Base-by-base conservation (phyloP, 2,888 invertebrate species). In the Leptinotarsa tumamoca region DNA sequence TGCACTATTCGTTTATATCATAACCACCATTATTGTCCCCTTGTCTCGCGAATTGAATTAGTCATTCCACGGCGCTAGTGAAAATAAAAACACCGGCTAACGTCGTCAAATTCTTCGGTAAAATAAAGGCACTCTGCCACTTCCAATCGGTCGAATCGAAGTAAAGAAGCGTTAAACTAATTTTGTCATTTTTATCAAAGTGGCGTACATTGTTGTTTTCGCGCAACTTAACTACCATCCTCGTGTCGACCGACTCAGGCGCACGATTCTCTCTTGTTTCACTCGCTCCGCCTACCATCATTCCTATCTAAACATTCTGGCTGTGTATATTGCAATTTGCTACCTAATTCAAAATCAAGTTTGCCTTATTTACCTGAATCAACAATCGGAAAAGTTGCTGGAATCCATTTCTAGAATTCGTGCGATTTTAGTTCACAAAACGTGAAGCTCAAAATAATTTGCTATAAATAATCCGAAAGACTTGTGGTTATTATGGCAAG, bases 201-300 rank as follows among this genome's bases (percentile, higher is more conserved):
- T 63, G 33, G 33, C n/a, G 15, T 23, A 27, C 50, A 58, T 72
- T 74, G 73, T 78, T 75, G 74, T 80, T 80, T 81, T 84, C 83
- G 85, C 85, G 86, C 85, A 85, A 85, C 84, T 84, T 83, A 79
- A 81, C 81, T 79, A 71, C 78, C 79, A 80, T 82, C 85, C 84
- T 84, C 84, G 84, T 84, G 84, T 84, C 43, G 33, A 21, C 52
- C 80, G 83, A 83, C 84, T 83, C 84, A 82, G 80, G 86, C 86
- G 86, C 86, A 86, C 83, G 84, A 81, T 73, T 33, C 80, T 80
- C 80, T 84, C 82, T 82, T 81, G 81, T 82, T 80, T 81, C 80
- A 73, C 75, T 82, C 76, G 80, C 82, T 76, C 85, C 84, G 83
- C 84, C 84, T 81, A 80, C 84, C 81, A 80, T 84, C 84, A 85